A percentile compares a stretch with the other conserved stretches of the same genome.
These are phyloP conservation scores for Watsonalla cultraria DNA, from an alignment of 2,888 invertebrate genomes.

Conservation along the genomic window DNA sequence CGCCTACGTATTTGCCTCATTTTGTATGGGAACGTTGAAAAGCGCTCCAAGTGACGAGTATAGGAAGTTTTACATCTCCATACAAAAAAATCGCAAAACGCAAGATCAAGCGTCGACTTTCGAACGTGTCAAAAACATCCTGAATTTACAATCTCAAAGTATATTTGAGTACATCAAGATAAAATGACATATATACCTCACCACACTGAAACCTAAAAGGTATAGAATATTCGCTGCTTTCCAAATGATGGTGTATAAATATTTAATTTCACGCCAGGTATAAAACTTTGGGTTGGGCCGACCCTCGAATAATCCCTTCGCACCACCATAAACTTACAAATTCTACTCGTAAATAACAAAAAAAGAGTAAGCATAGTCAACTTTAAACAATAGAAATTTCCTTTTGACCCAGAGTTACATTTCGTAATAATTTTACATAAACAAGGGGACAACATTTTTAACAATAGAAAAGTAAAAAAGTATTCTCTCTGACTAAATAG, in stretches of 20 bases:
- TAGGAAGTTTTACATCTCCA: no score
- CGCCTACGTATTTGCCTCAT: no score
- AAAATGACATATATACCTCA: no score
- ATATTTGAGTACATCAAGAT: no score
- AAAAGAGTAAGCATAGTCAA: slow-evolving; percentile 7
- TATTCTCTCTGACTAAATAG: slow-evolving; percentile 9
- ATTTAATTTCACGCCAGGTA: background rate
- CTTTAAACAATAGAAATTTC: slow-evolving; percentile 26
- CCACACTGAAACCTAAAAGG: no score
- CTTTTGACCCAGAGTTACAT: slow-evolving; percentile 22
- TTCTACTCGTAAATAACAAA: slow-evolving; percentile 9
- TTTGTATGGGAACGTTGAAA: no score
- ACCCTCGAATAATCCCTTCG: slow-evolving; percentile 17
- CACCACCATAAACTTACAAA: slow-evolving; percentile 7
- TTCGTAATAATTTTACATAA: slow-evolving; percentile 23
- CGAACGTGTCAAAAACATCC: no score
- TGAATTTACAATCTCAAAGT: no score
- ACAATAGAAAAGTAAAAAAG: slow-evolving; percentile 20
- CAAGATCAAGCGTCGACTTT: no score
- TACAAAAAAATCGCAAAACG: no score
- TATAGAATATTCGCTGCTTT: no score
- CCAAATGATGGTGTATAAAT: background rate
- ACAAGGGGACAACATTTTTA: slow-evolving; percentile 18
- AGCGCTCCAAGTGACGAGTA: no score
- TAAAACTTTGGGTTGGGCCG: background rate